Conservation (phyloP, 2,797 vertebrate species). For the Emys orbicularis region DNA sequence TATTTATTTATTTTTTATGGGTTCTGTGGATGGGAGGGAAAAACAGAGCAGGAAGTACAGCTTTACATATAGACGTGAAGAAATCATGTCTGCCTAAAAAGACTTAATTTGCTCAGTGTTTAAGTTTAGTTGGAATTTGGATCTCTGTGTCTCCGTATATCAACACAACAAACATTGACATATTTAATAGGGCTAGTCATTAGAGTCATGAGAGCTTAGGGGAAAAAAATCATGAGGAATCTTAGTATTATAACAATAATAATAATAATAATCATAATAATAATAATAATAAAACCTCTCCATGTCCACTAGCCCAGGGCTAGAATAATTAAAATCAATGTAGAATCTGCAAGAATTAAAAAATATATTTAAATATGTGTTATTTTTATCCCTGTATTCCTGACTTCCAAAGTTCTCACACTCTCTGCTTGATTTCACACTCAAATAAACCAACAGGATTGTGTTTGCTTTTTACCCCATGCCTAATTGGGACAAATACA, state of each 20-base stretch:
- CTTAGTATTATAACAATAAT: neutral
- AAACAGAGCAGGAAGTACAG: neutral
- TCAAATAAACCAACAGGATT: conserved; percentile 40
- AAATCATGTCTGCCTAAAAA: conserved; percentile 2
- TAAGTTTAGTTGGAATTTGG: conserved; percentile 23
- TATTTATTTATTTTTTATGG: neutral
- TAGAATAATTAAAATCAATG: conserved; percentile 70
- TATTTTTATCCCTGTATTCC: conserved; percentile 55
- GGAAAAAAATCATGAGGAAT: conserved; percentile 65
- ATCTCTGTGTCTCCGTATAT: neutral
- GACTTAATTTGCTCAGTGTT: neutral
- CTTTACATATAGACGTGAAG: neutral
- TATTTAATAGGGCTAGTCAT: conserved; percentile 73
- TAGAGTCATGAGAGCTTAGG: conserved; percentile 46
- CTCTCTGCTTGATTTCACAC: neutral
- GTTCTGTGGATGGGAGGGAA: neutral
- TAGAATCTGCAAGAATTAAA: conserved; percentile 53
- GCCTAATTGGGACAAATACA: conserved; percentile 59
- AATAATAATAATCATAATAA: neutral
- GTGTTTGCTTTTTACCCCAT: conserved; percentile 47
- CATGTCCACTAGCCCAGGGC: conserved; percentile 40
- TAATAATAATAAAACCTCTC: neutral
- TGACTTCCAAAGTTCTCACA: neutral
- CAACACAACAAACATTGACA: conserved; percentile 43
- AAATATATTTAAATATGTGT: conserved; percentile 54